Percentiles rank a stretch among this genome's conserved stretches.
phyloP scores from a whole-genome alignment of 2,797 vertebrate species.

The Dipus sagitta region DNA sequence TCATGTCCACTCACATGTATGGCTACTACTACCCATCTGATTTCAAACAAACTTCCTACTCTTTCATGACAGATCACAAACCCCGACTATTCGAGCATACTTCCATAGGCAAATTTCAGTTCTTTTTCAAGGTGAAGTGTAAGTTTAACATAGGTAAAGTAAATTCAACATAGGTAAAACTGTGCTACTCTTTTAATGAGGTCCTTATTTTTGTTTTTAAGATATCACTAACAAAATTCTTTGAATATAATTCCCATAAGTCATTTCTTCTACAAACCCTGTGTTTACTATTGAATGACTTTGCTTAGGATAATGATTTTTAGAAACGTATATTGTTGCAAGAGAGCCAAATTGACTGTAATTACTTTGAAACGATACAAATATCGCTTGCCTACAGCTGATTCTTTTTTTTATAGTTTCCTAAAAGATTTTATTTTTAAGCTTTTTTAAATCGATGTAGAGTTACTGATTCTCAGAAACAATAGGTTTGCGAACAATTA shows the following conservation, averaged over 20 bases:
- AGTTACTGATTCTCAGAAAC: no score
- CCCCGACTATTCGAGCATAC: neutral
- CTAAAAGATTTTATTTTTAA: no score
- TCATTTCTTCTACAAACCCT: neutral
- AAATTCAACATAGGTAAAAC: neutral
- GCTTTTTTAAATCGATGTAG: no score
- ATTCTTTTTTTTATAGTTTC: neutral
- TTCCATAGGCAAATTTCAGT: neutral
- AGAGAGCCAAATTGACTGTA: neutral
- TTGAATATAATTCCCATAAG: neutral
- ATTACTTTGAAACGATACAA: conserved; percentile 25
- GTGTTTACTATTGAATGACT: neutral
- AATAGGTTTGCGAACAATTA: no score
- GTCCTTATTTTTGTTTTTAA: conserved; percentile 27
- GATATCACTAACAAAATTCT: neutral
- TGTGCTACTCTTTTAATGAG: neutral
- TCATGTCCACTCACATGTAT: neutral
- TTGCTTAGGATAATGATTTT: neutral
- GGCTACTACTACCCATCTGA: neutral
- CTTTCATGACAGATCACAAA: neutral
- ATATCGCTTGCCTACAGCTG: neutral
- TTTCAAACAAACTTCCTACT: neutral
- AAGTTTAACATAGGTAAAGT: neutral
- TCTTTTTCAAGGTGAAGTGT: conserved; percentile 3
- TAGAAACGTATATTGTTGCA: neutral